Evolutionary conservation across 2,797 vertebrate genomes (phyloP), one percentile per base, ranked within the genome.

Genomic region (Eutrigla gurnardus): DNA sequence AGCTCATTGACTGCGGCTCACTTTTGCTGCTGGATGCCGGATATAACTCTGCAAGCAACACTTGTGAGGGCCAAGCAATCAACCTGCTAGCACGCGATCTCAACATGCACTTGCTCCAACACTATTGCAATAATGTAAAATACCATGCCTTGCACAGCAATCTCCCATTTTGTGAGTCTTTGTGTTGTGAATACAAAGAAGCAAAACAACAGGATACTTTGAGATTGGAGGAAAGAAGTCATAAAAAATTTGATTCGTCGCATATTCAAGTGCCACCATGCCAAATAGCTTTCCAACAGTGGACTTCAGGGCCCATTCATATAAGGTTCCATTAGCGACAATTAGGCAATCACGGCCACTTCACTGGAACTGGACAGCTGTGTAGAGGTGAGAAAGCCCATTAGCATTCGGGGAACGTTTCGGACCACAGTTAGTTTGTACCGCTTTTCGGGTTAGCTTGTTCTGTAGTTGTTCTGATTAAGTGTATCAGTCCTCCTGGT

Each of bases 111-210:
- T 25, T 25, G 1, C 25, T 25, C 25, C 25, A 25, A 25, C 25
- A 25, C 25, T 25, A 25, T 2, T 25, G 25, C 25, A 25, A 25
- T 25, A 25, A 25, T 25, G 25, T 3, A 66, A 14, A 52, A 53
- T 47, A 55, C 5, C 66, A 14, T 59, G 11, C 52, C 10, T 52
- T 39, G 32, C 25, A 25, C 32, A 60, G 63, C 14, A n/a, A 61
- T 54, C 67, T 11, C 6, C 11, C 7, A 53, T 61, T 39, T 58
- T 58, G 35, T 65, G n/a, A 65, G 32, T 70, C 39, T 60, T 52
- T 1, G 1, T 50, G 53, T 39, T 8, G 12, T 65, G 33, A 53
- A 32, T 15, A 53, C 33, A 59, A 9, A 15, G 33, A 52, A 1
- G 3, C 45, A 37, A 45, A 63, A 49, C 6, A 64, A 60, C 13